These are phyloP conservation scores for Anarsia innoxiella DNA, from an alignment of 2,888 invertebrate genomes.

Conservation along the genomic window DNA sequence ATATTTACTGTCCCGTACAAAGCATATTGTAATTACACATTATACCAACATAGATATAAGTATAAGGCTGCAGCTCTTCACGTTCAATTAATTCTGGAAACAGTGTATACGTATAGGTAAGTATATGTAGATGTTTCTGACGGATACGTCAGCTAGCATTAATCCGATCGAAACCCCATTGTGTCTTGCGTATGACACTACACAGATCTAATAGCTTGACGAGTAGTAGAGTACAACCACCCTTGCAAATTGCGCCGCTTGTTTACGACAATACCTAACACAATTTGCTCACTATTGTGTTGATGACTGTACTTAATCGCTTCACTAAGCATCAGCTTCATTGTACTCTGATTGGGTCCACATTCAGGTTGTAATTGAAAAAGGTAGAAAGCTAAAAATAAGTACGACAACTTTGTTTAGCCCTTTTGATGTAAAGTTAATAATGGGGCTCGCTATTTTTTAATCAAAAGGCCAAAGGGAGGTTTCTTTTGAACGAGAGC, in stretches of 20 bases:
- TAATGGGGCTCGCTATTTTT: no score
- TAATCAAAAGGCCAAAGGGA: no score
- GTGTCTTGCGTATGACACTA: constrained; percentile 40
- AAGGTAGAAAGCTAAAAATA: no score
- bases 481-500: no score
- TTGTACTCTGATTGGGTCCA: no score
- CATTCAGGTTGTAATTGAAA: no score
- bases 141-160: constrained; percentile 31
- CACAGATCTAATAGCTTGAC: constrained; percentile 41
- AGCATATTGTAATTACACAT: constrained; percentile 29
- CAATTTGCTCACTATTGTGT: constrained; percentile 38
- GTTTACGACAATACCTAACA: constrained; percentile 42
- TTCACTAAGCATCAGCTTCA: constrained; percentile 17
- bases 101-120: constrained; percentile 12
- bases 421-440: no score
- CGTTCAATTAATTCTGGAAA: constrained; percentile 27
- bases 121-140: constrained; percentile 12
- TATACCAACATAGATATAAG: constrained; percentile 8
- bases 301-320: constrained; percentile 28
- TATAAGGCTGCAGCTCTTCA: constrained; percentile 12
- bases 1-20: constrained; percentile 33
- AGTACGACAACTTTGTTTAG: no score
- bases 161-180: constrained; percentile 32
- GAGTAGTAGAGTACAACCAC: constrained; percentile 36
- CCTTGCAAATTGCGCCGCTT: constrained; percentile 46